Evolutionary conservation across 2,797 vertebrate species (phyloP).

Genomic region (Acrossocheilus wenchowensis): DNA sequence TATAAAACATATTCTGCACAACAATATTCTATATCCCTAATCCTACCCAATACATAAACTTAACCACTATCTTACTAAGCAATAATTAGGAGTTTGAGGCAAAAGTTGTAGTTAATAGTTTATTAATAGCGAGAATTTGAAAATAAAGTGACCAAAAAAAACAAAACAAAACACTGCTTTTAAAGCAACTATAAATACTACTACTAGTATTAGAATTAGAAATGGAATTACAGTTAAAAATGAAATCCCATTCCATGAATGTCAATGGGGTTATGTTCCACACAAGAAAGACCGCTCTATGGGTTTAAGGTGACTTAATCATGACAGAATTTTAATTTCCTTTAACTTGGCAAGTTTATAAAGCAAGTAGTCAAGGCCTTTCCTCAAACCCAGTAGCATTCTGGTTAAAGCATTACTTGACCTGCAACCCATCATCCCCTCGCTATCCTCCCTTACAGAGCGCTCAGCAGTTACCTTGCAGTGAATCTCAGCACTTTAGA

Average conservation of each 20-base stretch:
- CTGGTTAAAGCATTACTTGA: not conserved
- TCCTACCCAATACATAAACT: not conserved
- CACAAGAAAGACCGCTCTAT: not conserved
- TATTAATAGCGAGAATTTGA: not conserved
- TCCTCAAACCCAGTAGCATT: not conserved
- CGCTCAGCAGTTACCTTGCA: slow-evolving; percentile 70
- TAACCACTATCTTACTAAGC: not conserved
- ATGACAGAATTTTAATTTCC: not conserved
- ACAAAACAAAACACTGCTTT: not conserved
- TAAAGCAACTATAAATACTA: not conserved
- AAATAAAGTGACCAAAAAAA: not conserved
- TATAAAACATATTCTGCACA: not conserved
- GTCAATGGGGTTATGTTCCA: not conserved
- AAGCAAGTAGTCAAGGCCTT: not conserved
- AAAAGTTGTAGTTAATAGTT: not conserved
- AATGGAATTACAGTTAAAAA: not conserved
- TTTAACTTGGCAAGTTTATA: not conserved
- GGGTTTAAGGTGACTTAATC: not conserved
- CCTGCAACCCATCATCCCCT: not conserved
- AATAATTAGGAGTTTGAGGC: not conserved
- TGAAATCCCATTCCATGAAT: not conserved
- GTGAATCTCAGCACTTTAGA: slow-evolving; percentile 78
- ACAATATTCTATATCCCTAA: not conserved
- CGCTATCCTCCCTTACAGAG: not conserved
- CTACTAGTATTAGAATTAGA: not conserved